phyloP scores from a whole-genome alignment of 2,888 invertebrate genomes.

The Cryptocheilus praepositus region DNA sequence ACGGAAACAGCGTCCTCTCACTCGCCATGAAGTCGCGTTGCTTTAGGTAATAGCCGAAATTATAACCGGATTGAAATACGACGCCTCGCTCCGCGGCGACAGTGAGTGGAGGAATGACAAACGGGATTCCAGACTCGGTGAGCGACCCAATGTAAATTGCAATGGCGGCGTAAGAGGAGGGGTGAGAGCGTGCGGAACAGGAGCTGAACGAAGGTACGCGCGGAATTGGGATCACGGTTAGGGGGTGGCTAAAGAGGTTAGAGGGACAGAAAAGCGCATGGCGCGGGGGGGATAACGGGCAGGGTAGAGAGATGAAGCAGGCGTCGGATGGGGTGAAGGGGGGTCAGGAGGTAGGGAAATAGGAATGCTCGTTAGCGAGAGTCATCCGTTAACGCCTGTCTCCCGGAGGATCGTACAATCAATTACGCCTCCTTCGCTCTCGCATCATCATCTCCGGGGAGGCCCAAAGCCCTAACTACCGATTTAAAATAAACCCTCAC shows the following conservation, averaged over 20 bases:
- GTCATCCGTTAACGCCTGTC: slow-evolving; percentile 75
- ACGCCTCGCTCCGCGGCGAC: too few relatives aligned
- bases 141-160: too few relatives aligned
- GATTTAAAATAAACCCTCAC: slow-evolving; percentile 70
- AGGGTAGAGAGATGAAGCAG: slow-evolving; percentile 22
- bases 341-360: slow-evolving; percentile 59
- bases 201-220: not conserved
- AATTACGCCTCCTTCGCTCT: slow-evolving; percentile 73
- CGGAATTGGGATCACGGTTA: slow-evolving; percentile 2
- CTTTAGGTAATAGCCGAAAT: too few relatives aligned
- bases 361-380: slow-evolving; percentile 75
- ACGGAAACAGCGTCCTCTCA: too few relatives aligned
- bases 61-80: too few relatives aligned
- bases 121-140: too few relatives aligned
- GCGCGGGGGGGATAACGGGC: slow-evolving; percentile 9
- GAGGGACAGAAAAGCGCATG: not conserved
- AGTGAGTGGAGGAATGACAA: too few relatives aligned
- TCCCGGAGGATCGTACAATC: slow-evolving; percentile 73
- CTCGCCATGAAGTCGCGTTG: too few relatives aligned
- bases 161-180: too few relatives aligned
- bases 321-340: slow-evolving; percentile 27
- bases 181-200: too few relatives aligned
- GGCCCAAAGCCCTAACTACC: slow-evolving; percentile 69
- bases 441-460: slow-evolving; percentile 73
- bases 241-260: slow-evolving; percentile 8